Percentiles rank a stretch among this genome's conserved stretches.
Conservation (phyloP, 2,888 invertebrate genomes). For the Polietes domitor region DNA sequence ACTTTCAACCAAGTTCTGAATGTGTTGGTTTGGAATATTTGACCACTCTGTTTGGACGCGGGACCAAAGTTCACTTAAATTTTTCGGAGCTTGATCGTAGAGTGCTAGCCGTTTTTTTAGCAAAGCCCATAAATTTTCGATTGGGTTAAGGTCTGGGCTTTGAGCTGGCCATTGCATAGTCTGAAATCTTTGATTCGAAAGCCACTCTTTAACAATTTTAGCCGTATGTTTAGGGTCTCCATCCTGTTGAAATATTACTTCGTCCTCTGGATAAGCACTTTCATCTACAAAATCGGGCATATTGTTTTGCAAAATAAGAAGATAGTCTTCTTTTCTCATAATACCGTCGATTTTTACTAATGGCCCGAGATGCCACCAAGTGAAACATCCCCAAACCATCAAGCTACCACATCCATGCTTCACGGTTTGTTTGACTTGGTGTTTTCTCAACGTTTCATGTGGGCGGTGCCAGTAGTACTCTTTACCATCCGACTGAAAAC, state of each 20-base stretch:
- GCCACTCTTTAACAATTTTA: neutral
- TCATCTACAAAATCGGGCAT: neutral
- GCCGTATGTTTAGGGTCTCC: constrained; percentile 55
- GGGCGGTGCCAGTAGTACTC: neutral
- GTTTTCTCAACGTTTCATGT: neutral
- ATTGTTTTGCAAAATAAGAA: neutral
- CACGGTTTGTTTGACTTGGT: constrained; percentile 16
- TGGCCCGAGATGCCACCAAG: neutral
- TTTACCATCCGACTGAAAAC: neutral
- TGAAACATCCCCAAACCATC: constrained; percentile 1
- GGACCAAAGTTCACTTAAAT: neutral
- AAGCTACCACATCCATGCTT: neutral
- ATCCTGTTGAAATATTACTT: neutral
- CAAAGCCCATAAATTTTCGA: constrained; percentile 22
- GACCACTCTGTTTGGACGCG: too few species aligned
- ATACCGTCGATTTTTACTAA: neutral
- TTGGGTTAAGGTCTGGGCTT: constrained; percentile 33
- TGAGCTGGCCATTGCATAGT: constrained; percentile 13
- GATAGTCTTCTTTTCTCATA: constrained; percentile 1
- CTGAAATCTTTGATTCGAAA: neutral
- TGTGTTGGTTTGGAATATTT: too few species aligned
- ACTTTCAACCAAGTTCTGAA: constrained; percentile 20
- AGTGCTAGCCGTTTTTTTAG: neutral
- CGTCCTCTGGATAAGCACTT: neutral
- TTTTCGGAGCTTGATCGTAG: neutral